Conservation (phyloP, 2,888 invertebrate genomes). For the Anarsia innoxiella region DNA sequence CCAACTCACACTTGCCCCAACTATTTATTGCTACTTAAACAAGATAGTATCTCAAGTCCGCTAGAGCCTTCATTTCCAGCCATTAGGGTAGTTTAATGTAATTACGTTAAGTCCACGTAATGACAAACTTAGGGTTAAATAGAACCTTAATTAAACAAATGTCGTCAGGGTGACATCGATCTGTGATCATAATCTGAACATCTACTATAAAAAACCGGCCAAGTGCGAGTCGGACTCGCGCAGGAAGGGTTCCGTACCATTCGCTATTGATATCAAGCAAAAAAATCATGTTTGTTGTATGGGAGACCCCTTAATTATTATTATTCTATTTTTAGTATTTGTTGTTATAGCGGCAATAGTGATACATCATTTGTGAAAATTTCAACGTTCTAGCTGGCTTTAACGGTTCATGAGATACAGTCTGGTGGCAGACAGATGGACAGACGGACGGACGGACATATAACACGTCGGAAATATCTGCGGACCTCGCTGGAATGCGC, state of each 20-base stretch:
- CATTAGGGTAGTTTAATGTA: too few relatives aligned
- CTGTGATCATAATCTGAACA: too few relatives aligned
- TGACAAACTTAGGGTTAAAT: too few relatives aligned
- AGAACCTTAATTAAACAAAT: background rate
- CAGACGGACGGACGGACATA: background rate
- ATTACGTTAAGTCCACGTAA: too few relatives aligned
- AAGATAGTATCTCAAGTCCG: too few relatives aligned
- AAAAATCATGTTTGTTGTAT: background rate
- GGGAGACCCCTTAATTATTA: conserved; percentile 1
- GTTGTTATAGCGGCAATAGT: background rate
- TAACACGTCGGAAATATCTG: too few relatives aligned
- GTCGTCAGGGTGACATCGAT: too few relatives aligned
- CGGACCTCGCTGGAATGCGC: too few relatives aligned
- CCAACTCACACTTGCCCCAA: too few relatives aligned
- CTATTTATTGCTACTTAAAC: too few relatives aligned
- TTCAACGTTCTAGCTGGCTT: background rate
- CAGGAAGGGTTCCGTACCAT: background rate
- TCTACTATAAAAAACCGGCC: background rate
- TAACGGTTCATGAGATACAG: background rate
- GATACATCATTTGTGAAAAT: background rate
- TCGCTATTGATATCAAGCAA: background rate
- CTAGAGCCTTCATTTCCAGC: too few relatives aligned
- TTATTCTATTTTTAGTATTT: background rate
- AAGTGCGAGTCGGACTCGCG: background rate
- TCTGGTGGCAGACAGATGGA: background rate